Evolutionary conservation across 1,140 invertebrate genomes (phyloP), one percentile per base, ranked within the genome.

Genomic region (Drosophila prosaltans): DNA sequence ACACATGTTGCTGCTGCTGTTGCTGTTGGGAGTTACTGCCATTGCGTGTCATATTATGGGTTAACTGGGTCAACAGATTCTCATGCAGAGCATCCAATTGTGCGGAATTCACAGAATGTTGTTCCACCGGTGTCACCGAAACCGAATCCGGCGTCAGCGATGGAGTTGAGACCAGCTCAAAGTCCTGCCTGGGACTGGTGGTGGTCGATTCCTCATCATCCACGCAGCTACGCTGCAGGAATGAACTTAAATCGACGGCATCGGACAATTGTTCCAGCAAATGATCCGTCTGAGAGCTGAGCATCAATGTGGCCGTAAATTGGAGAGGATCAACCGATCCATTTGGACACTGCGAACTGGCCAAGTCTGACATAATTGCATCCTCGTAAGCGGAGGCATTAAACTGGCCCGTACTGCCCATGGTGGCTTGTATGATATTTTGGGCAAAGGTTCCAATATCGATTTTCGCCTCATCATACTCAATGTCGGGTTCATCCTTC

Each of bases 311-410:
- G 0, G 95, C 96, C 3, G 96, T 96, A 81, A 97, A 97, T 84
- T 97, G 96, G 11, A 97, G 93, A 1, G 96, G 96, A 91, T 97
- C 96, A 0, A 96, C 95, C 2, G 68, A 94, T 1, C 80, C 90
- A 30, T 84, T 91, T 0, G 81, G 72, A 43, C 90, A 86, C 48
- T 91, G 89, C 2, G 76, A 76, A 3, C 95, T 95, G 0, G 95
- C 95, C 93, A 97, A 94, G 83, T 97, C 96, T 0, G 96, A 95
- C 93, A 97, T 96, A 94, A 97, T 96, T 1, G 95, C 95, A 51
- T 96, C 95, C 74, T 95, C 95, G 2, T 93, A 94, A 41, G 95
- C 94, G 80, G 96, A 96, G 72, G 95, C 95, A 41, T 93, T 93
- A n/a, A 95, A 94, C 39, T 71, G 66, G 0, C 68, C 67, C 16